phyloP scores from a whole-genome alignment of 2,797 vertebrate genomes.

The Acipenser oxyrinchus region DNA sequence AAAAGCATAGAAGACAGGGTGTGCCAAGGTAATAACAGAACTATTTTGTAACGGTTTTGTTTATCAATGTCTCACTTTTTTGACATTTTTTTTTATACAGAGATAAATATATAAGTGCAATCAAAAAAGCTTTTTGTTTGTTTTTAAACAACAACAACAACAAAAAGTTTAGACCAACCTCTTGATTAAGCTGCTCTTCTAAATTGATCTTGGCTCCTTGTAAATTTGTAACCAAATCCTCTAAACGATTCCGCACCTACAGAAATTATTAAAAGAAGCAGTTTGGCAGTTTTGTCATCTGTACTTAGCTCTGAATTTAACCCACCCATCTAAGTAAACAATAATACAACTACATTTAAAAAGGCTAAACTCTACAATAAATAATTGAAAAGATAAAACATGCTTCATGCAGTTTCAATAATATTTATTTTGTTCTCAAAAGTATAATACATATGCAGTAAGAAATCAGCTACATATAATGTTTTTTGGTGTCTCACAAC shows the following conservation, averaged over 20 bases:
- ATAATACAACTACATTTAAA: not conserved
- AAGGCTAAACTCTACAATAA: not conserved
- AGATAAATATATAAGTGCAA: not conserved
- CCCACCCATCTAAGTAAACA: not conserved
- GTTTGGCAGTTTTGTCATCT: too few relatives aligned
- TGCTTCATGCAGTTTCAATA: constrained; percentile 39
- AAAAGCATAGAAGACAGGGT: too few relatives aligned
- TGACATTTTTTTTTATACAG: not conserved
- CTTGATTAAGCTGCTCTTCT: constrained; percentile 71
- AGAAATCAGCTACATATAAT: not conserved
- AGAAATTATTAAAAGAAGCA: constrained; percentile 16
- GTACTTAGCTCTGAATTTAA: not conserved
- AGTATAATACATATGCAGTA: constrained; percentile 5
- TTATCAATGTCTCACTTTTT: too few relatives aligned
- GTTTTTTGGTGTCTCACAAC: not conserved
- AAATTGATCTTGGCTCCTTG: constrained; percentile 70
- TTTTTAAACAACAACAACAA: constrained; percentile 16
- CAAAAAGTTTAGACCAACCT: constrained; percentile 52
- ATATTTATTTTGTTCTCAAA: constrained; percentile 6
- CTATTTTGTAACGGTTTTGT: too few relatives aligned
- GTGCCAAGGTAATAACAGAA: too few relatives aligned
- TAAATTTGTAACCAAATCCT: constrained; percentile 70
- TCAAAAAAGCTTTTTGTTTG: not conserved
- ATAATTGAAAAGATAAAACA: constrained; percentile 21
- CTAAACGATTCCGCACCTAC: constrained; percentile 68